A percentile compares a stretch with the other conserved stretches of the same genome.
phyloP scores from a whole-genome alignment of 2,888 invertebrate species.

The Leptothorax acervorum region DNA sequence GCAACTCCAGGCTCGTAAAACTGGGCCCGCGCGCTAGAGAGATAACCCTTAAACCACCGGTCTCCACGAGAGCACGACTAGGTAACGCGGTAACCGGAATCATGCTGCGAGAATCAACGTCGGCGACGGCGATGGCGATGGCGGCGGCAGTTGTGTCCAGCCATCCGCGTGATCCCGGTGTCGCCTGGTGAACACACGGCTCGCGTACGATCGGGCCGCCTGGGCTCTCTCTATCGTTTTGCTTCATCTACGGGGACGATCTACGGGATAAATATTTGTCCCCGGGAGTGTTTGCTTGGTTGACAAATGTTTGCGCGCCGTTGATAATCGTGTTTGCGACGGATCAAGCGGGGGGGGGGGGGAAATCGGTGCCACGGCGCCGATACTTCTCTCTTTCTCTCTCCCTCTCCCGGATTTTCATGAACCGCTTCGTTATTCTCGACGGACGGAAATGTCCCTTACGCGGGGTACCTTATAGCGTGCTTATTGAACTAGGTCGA shows the following conservation, averaged over 20 bases:
- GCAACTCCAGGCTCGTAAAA: slow-evolving; percentile 53
- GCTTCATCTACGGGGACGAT: slow-evolving; percentile 53
- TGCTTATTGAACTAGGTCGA: slow-evolving; percentile 49
- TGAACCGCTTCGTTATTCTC: slow-evolving; percentile 44
- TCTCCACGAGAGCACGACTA: slow-evolving; percentile 65
- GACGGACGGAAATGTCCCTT: slow-evolving; percentile 31
- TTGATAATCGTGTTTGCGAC: slow-evolving; percentile 56
- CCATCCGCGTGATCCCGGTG: slow-evolving; percentile 49
- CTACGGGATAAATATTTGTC: slow-evolving; percentile 52
- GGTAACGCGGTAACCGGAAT: slow-evolving; percentile 73
- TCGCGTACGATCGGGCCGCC: slow-evolving; percentile 38
- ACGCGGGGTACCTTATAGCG: slow-evolving; percentile 30
- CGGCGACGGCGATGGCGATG: slow-evolving; percentile 47
- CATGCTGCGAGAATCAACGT: slow-evolving; percentile 71
- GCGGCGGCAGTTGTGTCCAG: slow-evolving; percentile 30
- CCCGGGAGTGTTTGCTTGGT: slow-evolving; percentile 54
- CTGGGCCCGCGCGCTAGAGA: slow-evolving; percentile 55
- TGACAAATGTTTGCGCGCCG: slow-evolving; percentile 55
- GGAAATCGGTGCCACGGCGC: slow-evolving; percentile 54
- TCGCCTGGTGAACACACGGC: slow-evolving; percentile 37
- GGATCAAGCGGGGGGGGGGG: slow-evolving; percentile 44
- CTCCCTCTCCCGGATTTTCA: slow-evolving; percentile 25
- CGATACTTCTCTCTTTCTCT: slow-evolving; percentile 39
- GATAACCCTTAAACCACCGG: slow-evolving; percentile 74
- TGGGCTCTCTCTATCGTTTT: slow-evolving; percentile 42